phyloP scores from a whole-genome alignment of 2,113 vertebrate species.

The Chamaea fasciata region DNA sequence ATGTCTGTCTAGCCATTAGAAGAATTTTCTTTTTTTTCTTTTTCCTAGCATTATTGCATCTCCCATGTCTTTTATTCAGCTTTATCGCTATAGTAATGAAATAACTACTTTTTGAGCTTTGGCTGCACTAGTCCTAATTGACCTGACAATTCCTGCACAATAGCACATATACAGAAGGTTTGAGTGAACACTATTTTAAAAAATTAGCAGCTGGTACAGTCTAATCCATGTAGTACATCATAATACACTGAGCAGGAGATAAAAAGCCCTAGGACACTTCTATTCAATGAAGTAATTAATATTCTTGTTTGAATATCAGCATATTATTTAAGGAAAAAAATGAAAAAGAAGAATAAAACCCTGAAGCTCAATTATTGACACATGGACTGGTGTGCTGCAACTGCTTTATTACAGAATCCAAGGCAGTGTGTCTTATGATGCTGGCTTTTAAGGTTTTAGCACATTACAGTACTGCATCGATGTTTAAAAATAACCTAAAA shows the following conservation, averaged over 20 bases:
- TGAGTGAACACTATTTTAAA: not conserved
- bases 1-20: not conserved
- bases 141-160: not conserved
- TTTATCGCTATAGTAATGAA: not conserved
- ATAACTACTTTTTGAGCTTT: not conserved
- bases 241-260: not conserved
- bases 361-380: not conserved
- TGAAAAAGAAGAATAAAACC: not conserved
- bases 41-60: not conserved
- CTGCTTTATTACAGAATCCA: not conserved
- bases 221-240: not conserved
- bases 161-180: not conserved
- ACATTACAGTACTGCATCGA: not conserved
- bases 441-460: conserved; percentile 26
- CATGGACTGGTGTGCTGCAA: not conserved
- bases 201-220: not conserved
- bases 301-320: conserved; percentile 21
- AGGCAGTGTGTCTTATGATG: not conserved
- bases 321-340: not conserved
- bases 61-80: not conserved
- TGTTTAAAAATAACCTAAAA: conserved; percentile 44
- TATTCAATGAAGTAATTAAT: conserved; percentile 28
- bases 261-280: not conserved
- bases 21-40: not conserved
- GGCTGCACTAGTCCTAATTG: not conserved